These are phyloP conservation scores for Scaptomyza graminum DNA, from an alignment of 1,140 invertebrate species.

Conservation along the genomic window DNA sequence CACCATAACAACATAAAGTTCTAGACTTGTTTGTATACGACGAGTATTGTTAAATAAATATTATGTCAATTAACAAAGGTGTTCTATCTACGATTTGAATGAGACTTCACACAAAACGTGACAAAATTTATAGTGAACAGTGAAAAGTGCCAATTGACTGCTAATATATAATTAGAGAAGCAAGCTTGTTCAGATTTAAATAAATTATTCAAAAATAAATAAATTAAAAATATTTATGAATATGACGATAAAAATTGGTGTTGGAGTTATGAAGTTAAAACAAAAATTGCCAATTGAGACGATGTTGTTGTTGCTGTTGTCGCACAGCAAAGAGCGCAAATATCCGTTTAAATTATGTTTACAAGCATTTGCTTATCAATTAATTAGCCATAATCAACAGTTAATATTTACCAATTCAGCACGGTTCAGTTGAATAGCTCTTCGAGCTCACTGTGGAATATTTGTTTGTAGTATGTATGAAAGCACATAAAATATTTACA, in stretches of 20 bases:
- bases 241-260: not conserved
- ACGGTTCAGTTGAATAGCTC: conserved; percentile 36
- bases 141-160: not conserved
- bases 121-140: not conserved
- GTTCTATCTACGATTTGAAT: not conserved
- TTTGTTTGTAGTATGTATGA: conserved; percentile 13
- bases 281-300: conserved; percentile 4
- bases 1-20: not conserved
- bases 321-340: conserved; percentile 11
- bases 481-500: conserved; percentile 67
- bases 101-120: not conserved
- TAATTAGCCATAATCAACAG: conserved; percentile 77
- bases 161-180: not conserved
- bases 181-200: not conserved
- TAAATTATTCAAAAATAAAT: not conserved
- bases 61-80: not conserved
- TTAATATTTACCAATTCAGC: conserved; percentile 64
- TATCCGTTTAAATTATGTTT: conserved; percentile 48
- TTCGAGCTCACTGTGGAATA: not conserved
- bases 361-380: conserved; percentile 76
- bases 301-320: conserved; percentile 1
- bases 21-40: not conserved
- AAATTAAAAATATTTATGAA: not conserved
- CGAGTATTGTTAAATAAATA: not conserved
- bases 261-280: not conserved